Percentiles rank a stretch among this genome's conserved stretches.
Conservation (phyloP, 2,113 vertebrate genomes). For the Polypterus bichir region DNA sequence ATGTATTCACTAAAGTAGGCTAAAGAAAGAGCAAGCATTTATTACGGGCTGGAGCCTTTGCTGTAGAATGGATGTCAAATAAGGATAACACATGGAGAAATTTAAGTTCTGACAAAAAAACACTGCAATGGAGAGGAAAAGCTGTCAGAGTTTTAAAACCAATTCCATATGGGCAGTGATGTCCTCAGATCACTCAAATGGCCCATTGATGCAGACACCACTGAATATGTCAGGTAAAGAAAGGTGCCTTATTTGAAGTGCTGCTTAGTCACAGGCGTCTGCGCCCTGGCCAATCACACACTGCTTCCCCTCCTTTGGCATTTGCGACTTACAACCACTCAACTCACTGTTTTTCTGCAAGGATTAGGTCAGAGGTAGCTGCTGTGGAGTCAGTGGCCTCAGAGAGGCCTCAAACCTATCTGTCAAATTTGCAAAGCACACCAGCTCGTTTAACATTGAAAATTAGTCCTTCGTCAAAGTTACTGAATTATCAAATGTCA, state of each 20-base stretch:
- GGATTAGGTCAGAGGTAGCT: not conserved
- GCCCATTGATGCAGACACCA: no score
- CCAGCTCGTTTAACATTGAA: not conserved
- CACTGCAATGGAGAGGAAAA: no score
- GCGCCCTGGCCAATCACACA: not conserved
- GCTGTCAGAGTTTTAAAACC: no score
- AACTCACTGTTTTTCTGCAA: not conserved
- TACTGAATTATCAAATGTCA: constrained; percentile 13
- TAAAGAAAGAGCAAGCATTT: no score
- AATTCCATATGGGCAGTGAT: no score
- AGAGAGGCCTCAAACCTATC: not conserved
- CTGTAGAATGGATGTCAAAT: no score
- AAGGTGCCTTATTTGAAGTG: not conserved
- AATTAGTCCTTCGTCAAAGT: not conserved
- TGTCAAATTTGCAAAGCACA: not conserved
- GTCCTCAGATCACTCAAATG: no score
- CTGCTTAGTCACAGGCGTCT: not conserved
- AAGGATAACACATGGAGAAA: no score
- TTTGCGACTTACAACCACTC: not conserved
- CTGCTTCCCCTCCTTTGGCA: not conserved
- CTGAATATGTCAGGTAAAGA: not conserved
- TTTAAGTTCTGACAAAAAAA: no score
- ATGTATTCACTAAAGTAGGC: no score
- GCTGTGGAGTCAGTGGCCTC: not conserved
- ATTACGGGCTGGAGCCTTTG: no score